Conservation (phyloP, 2,797 vertebrate species). For the Pangasius sanitwongsei region DNA sequence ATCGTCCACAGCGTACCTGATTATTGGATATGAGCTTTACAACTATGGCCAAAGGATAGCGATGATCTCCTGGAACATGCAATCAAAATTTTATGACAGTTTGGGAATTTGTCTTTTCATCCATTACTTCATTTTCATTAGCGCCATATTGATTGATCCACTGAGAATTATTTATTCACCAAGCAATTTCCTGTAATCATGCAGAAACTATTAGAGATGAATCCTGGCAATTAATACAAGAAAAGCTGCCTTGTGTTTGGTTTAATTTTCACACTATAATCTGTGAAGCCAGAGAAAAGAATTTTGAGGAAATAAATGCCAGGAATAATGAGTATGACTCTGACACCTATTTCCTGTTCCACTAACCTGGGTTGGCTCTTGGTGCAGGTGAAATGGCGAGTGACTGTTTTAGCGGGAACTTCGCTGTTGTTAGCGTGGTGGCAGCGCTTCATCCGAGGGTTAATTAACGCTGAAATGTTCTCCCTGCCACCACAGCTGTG, state of each 20-base stretch:
- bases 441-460: constrained; percentile 57
- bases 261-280: constrained; percentile 11
- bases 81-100: constrained; percentile 48
- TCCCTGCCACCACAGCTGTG: constrained; percentile 58
- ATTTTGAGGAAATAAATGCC: constrained; percentile 17
- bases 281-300: neutral
- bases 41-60: constrained; percentile 65
- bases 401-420: constrained; percentile 52
- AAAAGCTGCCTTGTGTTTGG: neutral
- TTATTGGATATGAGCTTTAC: constrained; percentile 84
- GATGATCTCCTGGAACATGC: constrained; percentile 35
- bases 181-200: constrained; percentile 1
- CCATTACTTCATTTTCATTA: neutral
- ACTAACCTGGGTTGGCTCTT: constrained; percentile 26
- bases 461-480: constrained; percentile 64
- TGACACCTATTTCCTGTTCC: constrained; percentile 33
- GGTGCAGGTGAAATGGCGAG: constrained; percentile 36
- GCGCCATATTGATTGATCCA: neutral
- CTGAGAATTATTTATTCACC: neutral
- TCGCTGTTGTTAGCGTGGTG: constrained; percentile 47
- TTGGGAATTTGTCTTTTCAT: constrained; percentile 44
- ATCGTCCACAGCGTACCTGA: constrained; percentile 64
- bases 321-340: constrained; percentile 30
- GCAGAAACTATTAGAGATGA: neutral
- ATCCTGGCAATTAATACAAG: neutral